phyloP scores from a whole-genome alignment of 2,113 vertebrate genomes.

The Dipodomys spectabilis region DNA sequence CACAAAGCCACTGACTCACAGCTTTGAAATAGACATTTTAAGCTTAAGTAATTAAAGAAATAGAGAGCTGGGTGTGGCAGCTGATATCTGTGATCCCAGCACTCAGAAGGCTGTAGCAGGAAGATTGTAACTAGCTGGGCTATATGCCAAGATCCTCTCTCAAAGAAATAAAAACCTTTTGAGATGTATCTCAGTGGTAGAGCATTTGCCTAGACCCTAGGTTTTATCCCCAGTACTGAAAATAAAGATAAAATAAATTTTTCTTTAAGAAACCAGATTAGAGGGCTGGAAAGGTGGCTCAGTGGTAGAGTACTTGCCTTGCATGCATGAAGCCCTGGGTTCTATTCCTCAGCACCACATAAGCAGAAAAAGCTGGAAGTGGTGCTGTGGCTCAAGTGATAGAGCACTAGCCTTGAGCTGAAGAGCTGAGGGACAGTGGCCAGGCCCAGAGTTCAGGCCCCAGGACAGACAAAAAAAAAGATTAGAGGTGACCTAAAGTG shows the following conservation, averaged over 20 bases:
- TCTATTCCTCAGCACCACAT: too few species aligned
- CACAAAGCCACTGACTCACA: too few species aligned
- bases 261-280: too few species aligned
- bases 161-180: background rate
- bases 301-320: too few species aligned
- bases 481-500: conserved; percentile 40
- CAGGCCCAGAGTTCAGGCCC: too few species aligned
- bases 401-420: background rate
- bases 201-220: background rate
- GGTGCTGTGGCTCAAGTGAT: background rate
- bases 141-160: background rate
- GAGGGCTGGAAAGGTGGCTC: too few species aligned
- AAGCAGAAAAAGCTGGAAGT: too few species aligned
- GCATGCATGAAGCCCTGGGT: too few species aligned
- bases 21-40: conserved; percentile 47
- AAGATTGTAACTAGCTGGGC: background rate
- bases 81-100: background rate
- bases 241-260: background rate
- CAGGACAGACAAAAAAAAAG: too few species aligned
- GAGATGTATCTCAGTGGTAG: background rate
- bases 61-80: background rate
- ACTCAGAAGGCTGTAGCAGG: background rate
- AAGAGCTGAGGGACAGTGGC: too few species aligned
- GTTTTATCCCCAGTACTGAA: background rate
- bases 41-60: conserved; percentile 41